A percentile compares a stretch with the other conserved stretches of the same genome.
Conservation (phyloP, 2,888 invertebrate species). For the Rotaria magnacalcarata region DNA sequence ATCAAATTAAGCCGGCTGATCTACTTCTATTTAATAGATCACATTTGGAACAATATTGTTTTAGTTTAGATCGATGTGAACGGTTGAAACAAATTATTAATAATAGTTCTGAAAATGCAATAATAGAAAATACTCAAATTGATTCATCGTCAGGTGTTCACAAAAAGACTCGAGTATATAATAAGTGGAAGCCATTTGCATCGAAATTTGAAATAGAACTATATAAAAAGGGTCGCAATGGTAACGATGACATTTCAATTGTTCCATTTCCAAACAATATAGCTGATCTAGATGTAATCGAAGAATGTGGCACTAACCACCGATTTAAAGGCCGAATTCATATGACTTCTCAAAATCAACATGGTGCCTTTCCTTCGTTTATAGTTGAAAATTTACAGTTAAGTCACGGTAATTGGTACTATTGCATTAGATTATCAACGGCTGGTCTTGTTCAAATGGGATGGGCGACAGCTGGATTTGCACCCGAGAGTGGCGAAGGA, state of each 20-base stretch:
- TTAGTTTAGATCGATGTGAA: background rate
- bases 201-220: background rate
- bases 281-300: no score
- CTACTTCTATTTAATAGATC: background rate
- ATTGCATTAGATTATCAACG: background rate
- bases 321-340: background rate
- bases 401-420: slow-evolving; percentile 22
- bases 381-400: background rate
- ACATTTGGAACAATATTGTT: slow-evolving; percentile 1
- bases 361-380: background rate
- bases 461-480: slow-evolving; percentile 6
- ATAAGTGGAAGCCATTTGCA: background rate
- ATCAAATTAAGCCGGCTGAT: background rate
- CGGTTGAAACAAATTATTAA: background rate
- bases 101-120: background rate
- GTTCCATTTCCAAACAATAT: background rate
- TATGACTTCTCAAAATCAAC: background rate
- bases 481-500: background rate
- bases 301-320: background rate
- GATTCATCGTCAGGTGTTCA: background rate
- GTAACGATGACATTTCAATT: background rate
- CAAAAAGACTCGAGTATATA: background rate
- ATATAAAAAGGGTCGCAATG: background rate
- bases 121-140: background rate
- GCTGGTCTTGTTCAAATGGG: background rate